These are phyloP conservation scores for Diloba caeruleocephala DNA, from an alignment of 2,888 invertebrate species.

Conservation along the genomic window DNA sequence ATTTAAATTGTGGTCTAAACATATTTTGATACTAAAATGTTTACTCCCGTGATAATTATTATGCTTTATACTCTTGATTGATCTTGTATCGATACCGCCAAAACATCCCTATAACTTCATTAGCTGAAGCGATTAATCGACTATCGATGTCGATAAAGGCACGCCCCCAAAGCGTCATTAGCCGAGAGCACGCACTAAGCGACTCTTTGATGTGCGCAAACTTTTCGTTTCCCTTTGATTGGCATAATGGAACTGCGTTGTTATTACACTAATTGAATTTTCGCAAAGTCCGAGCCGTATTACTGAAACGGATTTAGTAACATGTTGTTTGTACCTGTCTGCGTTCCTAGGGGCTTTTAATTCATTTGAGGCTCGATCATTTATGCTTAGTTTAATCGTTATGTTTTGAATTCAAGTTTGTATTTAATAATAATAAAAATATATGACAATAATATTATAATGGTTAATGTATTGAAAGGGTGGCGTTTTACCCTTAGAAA, in stretches of 20 bases:
- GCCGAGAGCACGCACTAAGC: constrained; percentile 74
- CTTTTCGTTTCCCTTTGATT: constrained; percentile 86
- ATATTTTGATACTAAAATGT: constrained; percentile 19
- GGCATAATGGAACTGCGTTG: constrained; percentile 84
- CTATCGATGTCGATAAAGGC: constrained; percentile 56
- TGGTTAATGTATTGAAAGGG: background rate
- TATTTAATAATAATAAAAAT: too few relatives aligned
- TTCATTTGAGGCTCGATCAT: constrained; percentile 45
- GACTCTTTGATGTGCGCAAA: constrained; percentile 85
- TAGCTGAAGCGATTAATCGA: constrained; percentile 49
- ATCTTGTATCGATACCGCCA: constrained; percentile 38
- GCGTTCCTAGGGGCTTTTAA: constrained; percentile 39
- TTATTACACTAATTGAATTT: constrained; percentile 88
- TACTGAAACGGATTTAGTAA: constrained; percentile 55
- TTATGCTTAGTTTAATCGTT: constrained; percentile 35
- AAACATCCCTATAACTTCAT: constrained; percentile 48
- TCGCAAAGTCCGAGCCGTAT: constrained; percentile 69
- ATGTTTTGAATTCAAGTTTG: background rate
- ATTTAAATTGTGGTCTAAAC: constrained; percentile 14
- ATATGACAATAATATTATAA: too few relatives aligned
- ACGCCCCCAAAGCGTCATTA: constrained; percentile 71
- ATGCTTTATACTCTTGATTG: constrained; percentile 16
- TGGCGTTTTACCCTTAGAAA: background rate
- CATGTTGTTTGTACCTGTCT: constrained; percentile 53
- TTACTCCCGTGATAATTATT: constrained; percentile 30